Base-by-base conservation (phyloP, 2,888 invertebrate species). In the Tricholauxania praeusta region DNA sequence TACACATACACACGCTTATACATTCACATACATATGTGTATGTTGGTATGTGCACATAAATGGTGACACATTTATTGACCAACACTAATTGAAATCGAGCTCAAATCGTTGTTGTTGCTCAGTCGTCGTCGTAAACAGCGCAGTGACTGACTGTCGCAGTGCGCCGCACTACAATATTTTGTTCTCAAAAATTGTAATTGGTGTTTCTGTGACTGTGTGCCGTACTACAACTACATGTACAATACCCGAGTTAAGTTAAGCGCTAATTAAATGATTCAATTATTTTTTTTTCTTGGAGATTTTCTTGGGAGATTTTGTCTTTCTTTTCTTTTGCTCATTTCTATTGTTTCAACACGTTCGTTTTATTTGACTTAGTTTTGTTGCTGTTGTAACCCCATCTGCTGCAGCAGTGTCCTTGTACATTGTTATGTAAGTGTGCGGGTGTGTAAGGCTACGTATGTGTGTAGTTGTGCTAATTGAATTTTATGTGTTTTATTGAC, bases 221-320 rank as follows among this genome's bases (percentile, higher is more conserved):
- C 47, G 15, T 6, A 15, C 39, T 10, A 28, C 7, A 60, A 60
- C 59, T 28, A 28, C 59, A 60, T 28, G 12, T 14, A 60, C 68
- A 60, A 8, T 15, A 15, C 22, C 69, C 70, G 64, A 62, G 72
- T 74, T 75, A 81, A 84, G 81, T 81, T 84, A 82, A 85, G 82
- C 82, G 81, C 85, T 86, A 85, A 85, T 86, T 85, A 86, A 86
- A 85, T 84, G 85, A 84, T 86, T 86, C 85, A 84, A 84, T 85
- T 85, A 84, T 79, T 85, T 76, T 75, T 72, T 71, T 65, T 73
- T 75, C 73, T 70, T 72, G 70, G 68, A 68, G 65, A 57, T 74
- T 59, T 72, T 74, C 70, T 76, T 60, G 70, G 60, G 64, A 76
- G 67, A 72, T 72, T 68, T 64, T 47, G 57, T n/a, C 55, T 67